Percentiles rank a stretch among this genome's conserved stretches.
Conservation (phyloP, 2,888 invertebrate species). For the Melolontha melolontha region DNA sequence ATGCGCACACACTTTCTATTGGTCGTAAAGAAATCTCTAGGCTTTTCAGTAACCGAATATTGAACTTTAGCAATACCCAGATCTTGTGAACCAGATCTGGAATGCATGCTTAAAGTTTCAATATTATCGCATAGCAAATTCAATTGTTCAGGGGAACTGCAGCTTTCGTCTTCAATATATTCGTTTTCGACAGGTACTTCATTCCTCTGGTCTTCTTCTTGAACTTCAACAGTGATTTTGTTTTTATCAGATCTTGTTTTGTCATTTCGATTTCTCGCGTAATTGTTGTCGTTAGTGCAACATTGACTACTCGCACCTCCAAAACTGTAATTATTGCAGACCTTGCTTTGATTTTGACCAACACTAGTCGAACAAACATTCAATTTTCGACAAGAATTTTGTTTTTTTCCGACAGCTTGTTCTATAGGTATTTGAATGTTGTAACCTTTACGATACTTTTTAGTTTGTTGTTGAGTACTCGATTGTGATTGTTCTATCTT, state of each 20-base stretch:
- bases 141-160: constrained; percentile 8
- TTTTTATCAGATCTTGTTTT: not conserved
- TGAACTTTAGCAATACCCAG: constrained; percentile 6
- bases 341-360: constrained; percentile 2
- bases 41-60: constrained; percentile 23
- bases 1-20: constrained; percentile 12
- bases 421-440: constrained; percentile 7
- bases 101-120: constrained; percentile 23
- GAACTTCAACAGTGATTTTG: not conserved
- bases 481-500: not conserved
- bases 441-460: constrained; percentile 2
- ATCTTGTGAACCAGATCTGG: not conserved
- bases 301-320: not conserved
- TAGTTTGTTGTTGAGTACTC: constrained; percentile 6
- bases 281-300: not conserved
- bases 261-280: not conserved
- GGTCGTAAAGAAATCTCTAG: constrained; percentile 36
- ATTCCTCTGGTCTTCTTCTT: not conserved
- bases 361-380: not conserved
- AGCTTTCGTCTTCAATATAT: constrained; percentile 5
- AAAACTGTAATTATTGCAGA: constrained; percentile 1
- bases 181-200: not conserved
- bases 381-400: not conserved
- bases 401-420: not conserved
- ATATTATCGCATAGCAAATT: constrained; percentile 29